Conservation (phyloP, 2,888 invertebrate genomes). For the Drosophila pullipes region DNA sequence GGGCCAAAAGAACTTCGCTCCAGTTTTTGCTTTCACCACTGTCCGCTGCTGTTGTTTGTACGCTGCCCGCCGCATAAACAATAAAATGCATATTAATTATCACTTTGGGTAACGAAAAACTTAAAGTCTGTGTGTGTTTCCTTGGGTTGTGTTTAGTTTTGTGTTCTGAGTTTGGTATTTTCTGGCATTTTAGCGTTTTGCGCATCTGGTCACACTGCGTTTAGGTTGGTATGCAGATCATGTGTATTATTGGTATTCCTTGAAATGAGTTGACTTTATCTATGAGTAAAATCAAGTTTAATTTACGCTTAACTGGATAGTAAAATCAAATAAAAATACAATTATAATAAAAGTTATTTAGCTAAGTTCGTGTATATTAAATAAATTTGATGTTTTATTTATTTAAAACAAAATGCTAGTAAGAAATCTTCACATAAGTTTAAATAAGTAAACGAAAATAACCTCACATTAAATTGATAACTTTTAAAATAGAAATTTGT, state of each 20-base stretch:
- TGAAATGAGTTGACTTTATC: not conserved
- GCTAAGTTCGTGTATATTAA: not conserved
- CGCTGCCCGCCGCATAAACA: slow-evolving; percentile 34
- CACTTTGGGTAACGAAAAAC: not conserved
- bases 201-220: slow-evolving; percentile 16
- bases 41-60: slow-evolving; percentile 10
- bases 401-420: not conserved
- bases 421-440: not conserved
- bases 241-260: not conserved
- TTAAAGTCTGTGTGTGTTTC: not conserved
- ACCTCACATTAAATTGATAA: not conserved
- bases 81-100: slow-evolving; percentile 23
- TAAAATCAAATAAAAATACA: not conserved
- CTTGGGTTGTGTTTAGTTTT: slow-evolving; percentile 1
- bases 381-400: not conserved
- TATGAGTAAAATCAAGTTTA: not conserved
- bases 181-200: not conserved
- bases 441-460: not conserved
- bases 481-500: not conserved
- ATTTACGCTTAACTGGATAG: not conserved
- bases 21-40: not conserved
- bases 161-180: slow-evolving; percentile 13
- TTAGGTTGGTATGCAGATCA: not conserved
- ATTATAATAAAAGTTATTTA: not conserved
- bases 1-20: not conserved